Evolutionary conservation across 2,113 vertebrate genomes (phyloP).

Genomic region (Phodopus roborovskii): DNA sequence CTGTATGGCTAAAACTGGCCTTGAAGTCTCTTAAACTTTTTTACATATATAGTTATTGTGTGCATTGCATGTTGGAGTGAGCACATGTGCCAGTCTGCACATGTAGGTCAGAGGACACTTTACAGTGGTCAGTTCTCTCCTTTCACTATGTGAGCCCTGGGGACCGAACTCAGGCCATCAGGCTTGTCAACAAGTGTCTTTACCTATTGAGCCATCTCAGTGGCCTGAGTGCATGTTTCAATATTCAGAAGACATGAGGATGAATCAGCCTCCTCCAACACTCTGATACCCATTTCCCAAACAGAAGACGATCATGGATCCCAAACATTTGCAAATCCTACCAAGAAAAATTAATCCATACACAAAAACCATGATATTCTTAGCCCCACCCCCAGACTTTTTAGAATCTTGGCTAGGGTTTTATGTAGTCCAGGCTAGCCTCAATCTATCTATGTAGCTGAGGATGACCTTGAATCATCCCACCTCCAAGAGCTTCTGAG

Average conservation of each 20-base stretch:
- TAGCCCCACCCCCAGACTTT: neutral
- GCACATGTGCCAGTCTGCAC: no score
- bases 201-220: neutral
- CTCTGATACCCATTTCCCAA: neutral
- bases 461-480: neutral
- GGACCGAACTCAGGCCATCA: neutral
- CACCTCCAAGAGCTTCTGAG: neutral
- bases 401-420: neutral
- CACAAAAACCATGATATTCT: neutral
- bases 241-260: slow-evolving; percentile 1
- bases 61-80: neutral
- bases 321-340: neutral
- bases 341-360: neutral
- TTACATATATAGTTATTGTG: neutral
- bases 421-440: neutral
- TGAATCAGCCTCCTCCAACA: neutral
- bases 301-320: neutral
- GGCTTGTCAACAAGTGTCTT: neutral
- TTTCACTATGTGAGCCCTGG: neutral
- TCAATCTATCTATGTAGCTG: neutral
- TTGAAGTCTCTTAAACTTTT: neutral
- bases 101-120: neutral
- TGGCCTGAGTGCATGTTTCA: neutral
- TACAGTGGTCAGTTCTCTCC: neutral
- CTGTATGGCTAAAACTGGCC: neutral